These are phyloP conservation scores for Procavia capensis DNA, from an alignment of 2,113 vertebrate genomes.

Conservation along the genomic window DNA sequence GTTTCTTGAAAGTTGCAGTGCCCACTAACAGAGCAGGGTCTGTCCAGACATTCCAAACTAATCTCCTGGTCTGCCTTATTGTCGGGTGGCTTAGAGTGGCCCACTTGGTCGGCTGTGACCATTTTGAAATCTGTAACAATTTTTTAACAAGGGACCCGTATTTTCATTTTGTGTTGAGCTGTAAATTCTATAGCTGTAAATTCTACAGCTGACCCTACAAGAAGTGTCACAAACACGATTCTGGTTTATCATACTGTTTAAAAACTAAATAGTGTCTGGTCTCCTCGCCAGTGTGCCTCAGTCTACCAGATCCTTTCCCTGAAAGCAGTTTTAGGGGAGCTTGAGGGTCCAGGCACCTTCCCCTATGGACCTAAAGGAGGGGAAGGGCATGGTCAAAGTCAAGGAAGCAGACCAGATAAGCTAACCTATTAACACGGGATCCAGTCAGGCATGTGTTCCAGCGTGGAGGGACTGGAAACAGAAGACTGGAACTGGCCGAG, in stretches of 20 bases:
- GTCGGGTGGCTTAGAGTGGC: accelerated
- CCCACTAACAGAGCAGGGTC: not conserved
- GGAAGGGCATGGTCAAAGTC: not conserved
- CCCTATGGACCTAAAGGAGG: not conserved
- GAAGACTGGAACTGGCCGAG: no score
- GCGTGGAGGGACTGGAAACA: not conserved
- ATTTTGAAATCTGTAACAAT: not conserved
- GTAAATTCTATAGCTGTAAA: not conserved
- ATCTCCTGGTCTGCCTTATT: not conserved
- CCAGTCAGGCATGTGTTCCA: not conserved
- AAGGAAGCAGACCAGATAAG: not conserved
- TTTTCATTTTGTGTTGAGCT: not conserved
- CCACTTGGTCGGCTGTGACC: not conserved
- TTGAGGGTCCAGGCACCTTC: not conserved
- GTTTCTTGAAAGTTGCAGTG: not conserved
- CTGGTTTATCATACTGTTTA: not conserved
- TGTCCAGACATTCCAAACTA: not conserved
- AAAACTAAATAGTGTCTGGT: not conserved
- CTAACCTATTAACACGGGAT: not conserved
- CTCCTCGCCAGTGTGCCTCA: not conserved
- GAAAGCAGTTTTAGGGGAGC: conserved; percentile 17
- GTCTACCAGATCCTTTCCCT: conserved; percentile 1
- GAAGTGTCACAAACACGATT: not conserved
- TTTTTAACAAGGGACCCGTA: not conserved
- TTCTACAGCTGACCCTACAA: not conserved